Percentiles rank a stretch among this genome's conserved stretches.
phyloP scores from a whole-genome alignment of 2,888 invertebrate species.

The Euspilapteryx auroguttella region DNA sequence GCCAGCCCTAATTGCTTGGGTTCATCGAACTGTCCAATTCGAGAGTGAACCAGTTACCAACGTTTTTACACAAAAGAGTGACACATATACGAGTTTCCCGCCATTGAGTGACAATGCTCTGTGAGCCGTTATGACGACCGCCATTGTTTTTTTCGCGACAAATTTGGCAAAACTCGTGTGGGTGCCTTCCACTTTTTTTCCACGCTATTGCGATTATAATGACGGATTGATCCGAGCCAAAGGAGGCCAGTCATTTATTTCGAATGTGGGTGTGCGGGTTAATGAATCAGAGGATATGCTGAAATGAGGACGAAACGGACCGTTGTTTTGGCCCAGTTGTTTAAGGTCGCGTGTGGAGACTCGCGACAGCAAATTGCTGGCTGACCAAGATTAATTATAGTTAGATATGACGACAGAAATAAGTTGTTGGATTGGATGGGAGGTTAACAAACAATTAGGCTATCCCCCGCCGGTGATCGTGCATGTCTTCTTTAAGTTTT shows the following conservation, averaged over 20 bases:
- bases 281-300: constrained; percentile 32
- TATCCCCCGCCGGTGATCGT: too few species aligned
- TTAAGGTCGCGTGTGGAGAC: too few species aligned
- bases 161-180: constrained; percentile 33
- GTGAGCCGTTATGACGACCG: constrained; percentile 26
- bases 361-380: too few species aligned
- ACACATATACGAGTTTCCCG: constrained; percentile 22
- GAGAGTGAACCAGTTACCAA: constrained; percentile 15
- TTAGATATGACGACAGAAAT: too few species aligned
- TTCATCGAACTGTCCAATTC: constrained; percentile 12
- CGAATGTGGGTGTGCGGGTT: constrained; percentile 38
- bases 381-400: too few species aligned
- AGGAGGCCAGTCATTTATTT: constrained; percentile 31
- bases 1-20: constrained; percentile 1
- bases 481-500: too few species aligned
- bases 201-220: constrained; percentile 37
- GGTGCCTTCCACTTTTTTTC: constrained; percentile 33
- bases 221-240: constrained; percentile 50
- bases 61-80: constrained; percentile 7
- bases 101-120: constrained; percentile 16
- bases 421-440: too few species aligned
- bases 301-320: constrained; percentile 24
- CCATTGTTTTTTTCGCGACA: constrained; percentile 31
- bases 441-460: too few species aligned
- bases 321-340: constrained; percentile 31